A percentile compares a stretch with the other conserved stretches of the same genome.
These are phyloP conservation scores for Mungos mungo DNA, from an alignment of 2,113 vertebrate species.

Conservation along the genomic window DNA sequence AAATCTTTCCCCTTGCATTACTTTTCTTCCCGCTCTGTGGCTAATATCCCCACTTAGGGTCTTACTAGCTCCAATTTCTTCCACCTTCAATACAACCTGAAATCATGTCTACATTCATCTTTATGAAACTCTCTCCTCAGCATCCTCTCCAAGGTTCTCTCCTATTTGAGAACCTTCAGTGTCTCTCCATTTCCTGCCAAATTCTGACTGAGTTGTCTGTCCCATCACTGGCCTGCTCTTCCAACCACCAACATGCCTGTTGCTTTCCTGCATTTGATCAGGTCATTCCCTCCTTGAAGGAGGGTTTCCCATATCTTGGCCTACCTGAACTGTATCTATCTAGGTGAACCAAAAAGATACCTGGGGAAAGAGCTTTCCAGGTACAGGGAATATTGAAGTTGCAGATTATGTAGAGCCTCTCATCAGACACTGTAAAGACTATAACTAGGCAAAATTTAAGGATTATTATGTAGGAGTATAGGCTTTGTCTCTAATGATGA, in stretches of 20 bases:
- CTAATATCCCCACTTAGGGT: not conserved
- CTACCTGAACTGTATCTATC: not conserved
- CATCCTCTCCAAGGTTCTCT: not conserved
- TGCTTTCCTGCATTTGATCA: not conserved
- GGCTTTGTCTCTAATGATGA: not conserved
- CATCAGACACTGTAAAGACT: not conserved
- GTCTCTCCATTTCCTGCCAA: not conserved
- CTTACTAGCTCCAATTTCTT: not conserved
- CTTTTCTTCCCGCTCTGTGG: not conserved
- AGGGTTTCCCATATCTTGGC: not conserved
- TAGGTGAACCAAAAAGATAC: not conserved
- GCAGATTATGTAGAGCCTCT: not conserved
- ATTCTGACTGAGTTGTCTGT: not conserved
- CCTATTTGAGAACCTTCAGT: not conserved
- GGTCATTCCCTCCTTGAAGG: not conserved
- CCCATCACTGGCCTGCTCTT: not conserved
- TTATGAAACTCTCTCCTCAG: not conserved
- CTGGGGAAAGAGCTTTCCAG: not conserved
- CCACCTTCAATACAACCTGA: not conserved
- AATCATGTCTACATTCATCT: not conserved
- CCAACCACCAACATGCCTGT: not conserved
- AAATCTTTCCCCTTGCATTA: not conserved
- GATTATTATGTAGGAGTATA: not conserved
- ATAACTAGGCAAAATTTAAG: constrained; percentile 7
- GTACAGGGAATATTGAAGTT: not conserved